Conservation (phyloP, 2,888 invertebrate genomes). For the Axea sp. region DNA sequence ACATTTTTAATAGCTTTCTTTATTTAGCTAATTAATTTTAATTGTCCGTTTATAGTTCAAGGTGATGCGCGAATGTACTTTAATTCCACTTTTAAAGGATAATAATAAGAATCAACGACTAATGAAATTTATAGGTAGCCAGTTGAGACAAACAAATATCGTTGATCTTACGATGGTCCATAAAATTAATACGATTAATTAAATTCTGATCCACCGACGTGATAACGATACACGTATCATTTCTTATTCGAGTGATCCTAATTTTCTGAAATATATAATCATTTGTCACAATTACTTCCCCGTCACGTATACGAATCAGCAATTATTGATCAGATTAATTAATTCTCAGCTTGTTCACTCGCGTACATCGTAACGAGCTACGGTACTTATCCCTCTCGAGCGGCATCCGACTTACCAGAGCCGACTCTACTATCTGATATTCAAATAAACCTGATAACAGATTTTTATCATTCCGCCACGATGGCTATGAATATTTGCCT, state of each 20-base stretch:
- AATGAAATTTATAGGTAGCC: no score
- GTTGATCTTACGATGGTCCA: background rate
- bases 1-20: slow-evolving; percentile 23
- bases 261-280: slow-evolving; percentile 12
- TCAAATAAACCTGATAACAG: slow-evolving; percentile 33
- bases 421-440: slow-evolving; percentile 19
- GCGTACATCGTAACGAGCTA: no score
- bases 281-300: slow-evolving; percentile 25
- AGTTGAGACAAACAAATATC: slow-evolving; percentile 5
- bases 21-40: slow-evolving; percentile 28
- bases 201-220: slow-evolving; percentile 2
- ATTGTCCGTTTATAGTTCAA: slow-evolving; percentile 39
- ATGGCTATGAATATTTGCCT: slow-evolving; percentile 21
- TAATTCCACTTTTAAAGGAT: slow-evolving; percentile 7
- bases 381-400: background rate
- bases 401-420: background rate
- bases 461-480: slow-evolving; percentile 21
- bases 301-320: slow-evolving; percentile 4
- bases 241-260: slow-evolving; percentile 13
- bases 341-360: background rate
- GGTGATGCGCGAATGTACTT: slow-evolving; percentile 28
- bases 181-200: slow-evolving; percentile 14
- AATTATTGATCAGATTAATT: slow-evolving; percentile 26
- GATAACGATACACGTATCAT: background rate
- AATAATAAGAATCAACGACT: no score